Percentiles rank a stretch among this genome's conserved stretches.
Conservation (phyloP, 2,888 invertebrate species). For the Napeogenes inachia region DNA sequence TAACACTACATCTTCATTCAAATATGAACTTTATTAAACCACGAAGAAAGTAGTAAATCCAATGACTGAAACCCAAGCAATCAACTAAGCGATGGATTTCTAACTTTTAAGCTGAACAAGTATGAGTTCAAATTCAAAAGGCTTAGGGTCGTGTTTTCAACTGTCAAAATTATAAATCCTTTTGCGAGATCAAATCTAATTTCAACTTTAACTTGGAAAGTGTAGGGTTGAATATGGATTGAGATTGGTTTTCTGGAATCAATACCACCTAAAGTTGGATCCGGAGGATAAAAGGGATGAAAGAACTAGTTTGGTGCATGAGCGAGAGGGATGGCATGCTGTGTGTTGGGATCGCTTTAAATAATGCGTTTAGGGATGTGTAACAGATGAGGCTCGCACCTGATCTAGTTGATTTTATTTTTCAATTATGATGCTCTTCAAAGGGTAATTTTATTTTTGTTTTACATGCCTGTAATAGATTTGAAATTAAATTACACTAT, state of each 20-base stretch:
- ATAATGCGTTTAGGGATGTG: conserved; percentile 53
- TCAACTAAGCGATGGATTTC: conserved; percentile 48
- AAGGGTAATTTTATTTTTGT: conserved; percentile 33
- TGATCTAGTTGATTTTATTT: conserved; percentile 71
- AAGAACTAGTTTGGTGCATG: conserved; percentile 39
- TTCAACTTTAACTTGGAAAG: conserved; percentile 34
- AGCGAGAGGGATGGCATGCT: conserved; percentile 45
- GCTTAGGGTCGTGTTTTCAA: conserved; percentile 58
- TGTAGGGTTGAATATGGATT: conserved; percentile 44
- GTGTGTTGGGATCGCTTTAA: conserved; percentile 45
- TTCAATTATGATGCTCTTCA: conserved; percentile 50
- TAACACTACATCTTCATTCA: conserved; percentile 57
- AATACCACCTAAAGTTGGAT: conserved; percentile 70
- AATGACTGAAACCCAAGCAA: conserved; percentile 32
- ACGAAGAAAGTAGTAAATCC: conserved; percentile 40
- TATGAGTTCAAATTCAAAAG: conserved; percentile 66
- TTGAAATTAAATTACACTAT: background rate
- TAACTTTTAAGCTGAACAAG: conserved; percentile 65
- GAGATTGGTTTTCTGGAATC: conserved; percentile 48
- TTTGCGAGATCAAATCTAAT: conserved; percentile 30
- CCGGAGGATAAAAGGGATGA: conserved; percentile 56
- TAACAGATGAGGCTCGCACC: conserved; percentile 63
- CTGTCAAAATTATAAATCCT: conserved; percentile 40
- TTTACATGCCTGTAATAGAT: too few relatives aligned
- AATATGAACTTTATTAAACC: conserved; percentile 48